phyloP scores from a whole-genome alignment of 2,888 invertebrate genomes.

The Lycophotia porphyrea region DNA sequence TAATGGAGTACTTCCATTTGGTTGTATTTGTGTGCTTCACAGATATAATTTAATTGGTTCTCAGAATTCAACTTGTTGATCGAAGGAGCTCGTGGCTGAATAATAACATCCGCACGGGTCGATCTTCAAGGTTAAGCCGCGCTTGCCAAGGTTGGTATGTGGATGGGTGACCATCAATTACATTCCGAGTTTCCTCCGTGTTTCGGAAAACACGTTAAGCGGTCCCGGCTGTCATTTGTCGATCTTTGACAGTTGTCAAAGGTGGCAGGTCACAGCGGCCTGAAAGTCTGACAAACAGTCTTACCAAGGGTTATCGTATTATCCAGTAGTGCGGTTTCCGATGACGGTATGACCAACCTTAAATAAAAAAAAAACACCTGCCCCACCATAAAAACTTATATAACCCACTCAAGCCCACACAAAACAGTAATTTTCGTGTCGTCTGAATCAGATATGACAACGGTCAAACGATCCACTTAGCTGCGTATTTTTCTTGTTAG shows the following conservation, averaged over 20 bases:
- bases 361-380: background rate
- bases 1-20: constrained; percentile 34
- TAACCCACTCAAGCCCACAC: constrained; percentile 32
- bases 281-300: too few relatives aligned
- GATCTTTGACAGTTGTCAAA: too few relatives aligned
- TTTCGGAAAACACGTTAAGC: too few relatives aligned
- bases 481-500: constrained; percentile 49
- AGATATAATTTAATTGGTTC: constrained; percentile 7
- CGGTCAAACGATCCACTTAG: constrained; percentile 45
- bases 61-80: background rate
- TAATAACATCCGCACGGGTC: background rate
- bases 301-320: background rate
- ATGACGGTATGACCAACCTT: background rate
- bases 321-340: too few relatives aligned
- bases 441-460: constrained; percentile 54
- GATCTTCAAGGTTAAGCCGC: background rate
- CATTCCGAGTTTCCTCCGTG: background rate
- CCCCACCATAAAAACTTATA: background rate
- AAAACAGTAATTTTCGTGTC: constrained; percentile 36
- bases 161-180: background rate
- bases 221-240: too few relatives aligned
- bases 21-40: background rate
- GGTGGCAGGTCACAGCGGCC: too few relatives aligned
- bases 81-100: background rate
- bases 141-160: background rate